phyloP scores from a whole-genome alignment of 2,797 vertebrate genomes.

The Silurus lanzhouensis region DNA sequence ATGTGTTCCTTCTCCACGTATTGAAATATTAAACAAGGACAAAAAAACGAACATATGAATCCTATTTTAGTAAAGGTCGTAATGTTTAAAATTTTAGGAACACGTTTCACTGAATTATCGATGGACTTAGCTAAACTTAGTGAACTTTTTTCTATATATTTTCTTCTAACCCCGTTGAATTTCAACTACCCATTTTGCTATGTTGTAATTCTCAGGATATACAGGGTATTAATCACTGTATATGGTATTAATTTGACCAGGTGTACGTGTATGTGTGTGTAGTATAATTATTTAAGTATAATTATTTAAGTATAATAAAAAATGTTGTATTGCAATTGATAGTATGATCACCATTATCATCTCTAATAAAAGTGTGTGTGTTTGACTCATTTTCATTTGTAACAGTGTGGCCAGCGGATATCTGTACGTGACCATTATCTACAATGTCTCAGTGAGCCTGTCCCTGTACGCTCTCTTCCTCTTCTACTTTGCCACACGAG shows the following conservation, averaged over 20 bases:
- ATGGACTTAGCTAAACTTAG: no score
- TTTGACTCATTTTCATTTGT: slow-evolving; percentile 23
- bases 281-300: no score
- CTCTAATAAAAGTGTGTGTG: not conserved
- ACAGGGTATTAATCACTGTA: no score
- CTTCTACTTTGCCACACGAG: slow-evolving; percentile 91
- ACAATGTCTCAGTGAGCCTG: slow-evolving; percentile 95
- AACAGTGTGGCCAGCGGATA: slow-evolving; percentile 89
- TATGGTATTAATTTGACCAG: no score
- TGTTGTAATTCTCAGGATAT: no score
- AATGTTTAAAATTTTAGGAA: not conserved
- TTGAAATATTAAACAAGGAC: not conserved
- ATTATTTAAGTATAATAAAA: no score
- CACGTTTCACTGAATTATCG: not conserved
- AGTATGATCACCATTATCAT: not conserved
- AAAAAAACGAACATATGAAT: not conserved
- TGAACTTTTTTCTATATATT: no score
- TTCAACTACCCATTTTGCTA: no score
- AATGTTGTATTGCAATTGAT: no score
- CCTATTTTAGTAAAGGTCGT: not conserved
- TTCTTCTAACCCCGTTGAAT: no score
- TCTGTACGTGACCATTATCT: slow-evolving; percentile 93
- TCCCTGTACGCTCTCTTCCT: slow-evolving; percentile 96
- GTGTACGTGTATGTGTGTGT: no score
- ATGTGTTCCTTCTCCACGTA: slow-evolving; percentile 60